Base-by-base conservation (phyloP, 1,140 invertebrate genomes). In the Neodiprion virginianus region DNA sequence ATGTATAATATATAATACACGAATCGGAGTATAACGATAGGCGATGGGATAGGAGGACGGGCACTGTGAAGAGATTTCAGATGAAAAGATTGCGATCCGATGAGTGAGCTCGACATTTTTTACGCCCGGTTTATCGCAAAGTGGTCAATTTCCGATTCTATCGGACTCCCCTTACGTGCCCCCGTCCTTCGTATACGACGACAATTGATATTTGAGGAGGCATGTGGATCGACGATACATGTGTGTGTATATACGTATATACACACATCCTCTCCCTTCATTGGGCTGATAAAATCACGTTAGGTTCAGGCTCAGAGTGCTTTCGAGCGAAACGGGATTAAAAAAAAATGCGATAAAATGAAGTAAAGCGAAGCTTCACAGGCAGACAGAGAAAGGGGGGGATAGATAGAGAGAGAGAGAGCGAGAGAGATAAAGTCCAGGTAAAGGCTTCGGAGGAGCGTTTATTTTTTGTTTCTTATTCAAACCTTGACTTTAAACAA, bases 91-190 rank as follows among this genome's bases (percentile, higher is more conserved):
- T 61, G n/a, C 53, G 53, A 61, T 61, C n/a, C 53, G 11, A 61
- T 40, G 28, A 40, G 28, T 40, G 53, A 61, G n/a, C 53, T 61
- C 53, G 53, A 61, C 53, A 61, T 61, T 61, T 61, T 61, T 61
- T 61, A 61, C 53, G 53, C 53, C 53, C 53, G 53, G 53, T 61
- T 61, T 14, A 61, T 61, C 53, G 11, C 53, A 17, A 61, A 61
- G 53, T 61, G 53, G 53, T 61, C 53, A 61, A 61, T 61, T 61
- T 61, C 53, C 53, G 53, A 61, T 61, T 61, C 53, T 61, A 61
- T 61, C 53, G 11, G 53, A 61, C n/a, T 61, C n/a, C 11, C 28
- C 28, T 40, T 40, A 40, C 28, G 28, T 40, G n/a, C 53, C 53
- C 53, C 53, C 53, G 53, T 17, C 8, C 11, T 14, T 61, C 11